Evolutionary conservation across 2,797 vertebrate genomes (phyloP).

Genomic region (Sus cebifrons): DNA sequence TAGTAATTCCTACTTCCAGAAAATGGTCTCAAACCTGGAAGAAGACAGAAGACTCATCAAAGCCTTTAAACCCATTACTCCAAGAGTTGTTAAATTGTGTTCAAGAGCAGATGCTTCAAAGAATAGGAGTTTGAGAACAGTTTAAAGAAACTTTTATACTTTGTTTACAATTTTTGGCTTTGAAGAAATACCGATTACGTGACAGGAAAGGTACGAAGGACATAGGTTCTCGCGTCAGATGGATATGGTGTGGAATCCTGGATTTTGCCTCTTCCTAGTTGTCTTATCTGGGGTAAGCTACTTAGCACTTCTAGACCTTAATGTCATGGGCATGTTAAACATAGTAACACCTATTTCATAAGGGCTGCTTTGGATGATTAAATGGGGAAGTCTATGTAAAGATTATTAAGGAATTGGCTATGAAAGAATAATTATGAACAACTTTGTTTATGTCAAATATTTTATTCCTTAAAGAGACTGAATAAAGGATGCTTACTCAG

Average conservation of each 20-base stretch:
- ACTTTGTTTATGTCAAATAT: constrained; percentile 12
- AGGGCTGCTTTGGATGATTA: neutral
- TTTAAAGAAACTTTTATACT: neutral
- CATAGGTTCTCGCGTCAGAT: neutral
- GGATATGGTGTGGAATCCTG: neutral
- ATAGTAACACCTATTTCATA: neutral
- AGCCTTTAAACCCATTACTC: neutral
- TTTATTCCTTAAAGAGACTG: neutral
- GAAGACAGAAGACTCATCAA: neutral
- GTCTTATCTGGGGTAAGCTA: neutral
- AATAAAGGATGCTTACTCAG: neutral
- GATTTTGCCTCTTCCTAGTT: neutral
- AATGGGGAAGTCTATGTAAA: neutral
- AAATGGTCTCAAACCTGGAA: neutral
- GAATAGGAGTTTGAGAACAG: neutral
- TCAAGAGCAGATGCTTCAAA: neutral
- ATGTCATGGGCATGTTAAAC: neutral
- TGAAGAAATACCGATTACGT: neutral
- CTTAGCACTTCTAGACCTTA: neutral
- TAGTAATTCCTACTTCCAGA: neutral
- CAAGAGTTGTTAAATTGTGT: neutral
- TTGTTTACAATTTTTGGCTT: neutral
- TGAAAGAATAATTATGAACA: neutral
- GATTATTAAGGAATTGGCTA: neutral
- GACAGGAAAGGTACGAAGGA: neutral